phyloP scores from a whole-genome alignment of 2,888 invertebrate genomes.

The Marasmarcha lunaedactyla region DNA sequence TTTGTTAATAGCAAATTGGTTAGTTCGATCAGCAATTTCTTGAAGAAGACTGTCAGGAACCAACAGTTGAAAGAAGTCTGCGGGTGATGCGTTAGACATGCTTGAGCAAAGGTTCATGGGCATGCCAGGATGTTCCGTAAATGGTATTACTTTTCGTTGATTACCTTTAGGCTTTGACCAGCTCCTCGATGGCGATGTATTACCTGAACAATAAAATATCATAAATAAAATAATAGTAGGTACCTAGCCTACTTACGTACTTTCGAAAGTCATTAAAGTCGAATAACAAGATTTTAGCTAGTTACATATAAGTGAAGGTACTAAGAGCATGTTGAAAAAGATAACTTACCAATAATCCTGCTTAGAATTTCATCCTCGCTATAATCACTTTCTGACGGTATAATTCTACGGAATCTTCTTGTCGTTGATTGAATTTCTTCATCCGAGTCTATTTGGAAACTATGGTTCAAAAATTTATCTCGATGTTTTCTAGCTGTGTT shows the following conservation, averaged over 20 bases:
- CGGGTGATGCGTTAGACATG: constrained; percentile 9
- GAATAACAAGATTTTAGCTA: no score
- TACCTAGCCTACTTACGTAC: background rate
- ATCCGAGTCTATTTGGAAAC: background rate
- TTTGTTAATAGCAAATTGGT: constrained; percentile 13
- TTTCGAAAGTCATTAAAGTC: no score
- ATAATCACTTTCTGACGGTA: background rate
- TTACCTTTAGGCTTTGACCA: constrained; percentile 11
- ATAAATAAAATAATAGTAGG: background rate
- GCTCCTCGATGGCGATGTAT: constrained; percentile 8
- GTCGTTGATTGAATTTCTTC: background rate
- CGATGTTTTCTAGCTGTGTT: background rate
- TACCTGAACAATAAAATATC: no score
- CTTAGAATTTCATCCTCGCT: background rate
- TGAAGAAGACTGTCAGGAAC: constrained; percentile 13
- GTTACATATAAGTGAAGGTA: background rate
- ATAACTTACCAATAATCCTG: background rate
- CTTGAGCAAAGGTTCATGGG: constrained; percentile 2
- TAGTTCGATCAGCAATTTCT: constrained; percentile 14
- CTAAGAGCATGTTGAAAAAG: background rate
- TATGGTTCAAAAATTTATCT: background rate
- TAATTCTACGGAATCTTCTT: background rate
- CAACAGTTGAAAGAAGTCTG: no score
- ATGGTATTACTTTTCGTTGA: no score
- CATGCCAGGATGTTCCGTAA: constrained; percentile 12